phyloP scores from a whole-genome alignment of 2,888 invertebrate genomes.

The Dendrolimus pini region DNA sequence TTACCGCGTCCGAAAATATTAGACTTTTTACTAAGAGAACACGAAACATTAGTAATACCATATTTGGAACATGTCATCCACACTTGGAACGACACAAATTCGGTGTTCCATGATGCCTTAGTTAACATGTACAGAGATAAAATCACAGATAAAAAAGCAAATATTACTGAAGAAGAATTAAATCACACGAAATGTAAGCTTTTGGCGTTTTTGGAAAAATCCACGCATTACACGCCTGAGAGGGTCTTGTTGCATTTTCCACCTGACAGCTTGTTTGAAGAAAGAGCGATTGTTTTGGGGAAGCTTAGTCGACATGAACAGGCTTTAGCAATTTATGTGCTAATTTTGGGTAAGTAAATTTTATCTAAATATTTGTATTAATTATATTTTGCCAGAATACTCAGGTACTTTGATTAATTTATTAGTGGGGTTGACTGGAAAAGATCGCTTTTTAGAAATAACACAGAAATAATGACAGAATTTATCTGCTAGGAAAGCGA shows the following conservation, averaged over 20 bases:
- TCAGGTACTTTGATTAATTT: slow-evolving; percentile 1
- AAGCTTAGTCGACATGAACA: slow-evolving; percentile 94
- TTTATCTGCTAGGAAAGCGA: too few species aligned
- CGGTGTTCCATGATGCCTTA: slow-evolving; percentile 93
- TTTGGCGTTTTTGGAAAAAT: slow-evolving; percentile 87
- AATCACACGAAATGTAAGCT: slow-evolving; percentile 75
- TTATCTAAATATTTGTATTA: neutral
- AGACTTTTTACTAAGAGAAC: slow-evolving; percentile 90
- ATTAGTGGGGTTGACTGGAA: too few species aligned
- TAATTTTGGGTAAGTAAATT: slow-evolving; percentile 79
- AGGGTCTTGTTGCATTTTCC: slow-evolving; percentile 92
- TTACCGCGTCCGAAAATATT: slow-evolving; percentile 92
- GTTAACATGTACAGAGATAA: slow-evolving; percentile 93
- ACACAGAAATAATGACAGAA: neutral
- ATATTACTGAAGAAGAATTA: slow-evolving; percentile 49
- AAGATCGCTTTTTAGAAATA: neutral
- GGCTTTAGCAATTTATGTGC: slow-evolving; percentile 93
- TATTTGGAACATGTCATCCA: slow-evolving; percentile 97
- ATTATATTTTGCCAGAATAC: neutral
- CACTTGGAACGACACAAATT: slow-evolving; percentile 90
- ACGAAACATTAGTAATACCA: slow-evolving; percentile 88
- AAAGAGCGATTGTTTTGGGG: slow-evolving; percentile 95
- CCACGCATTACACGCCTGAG: slow-evolving; percentile 89
- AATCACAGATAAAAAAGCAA: slow-evolving; percentile 57
- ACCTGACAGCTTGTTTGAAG: slow-evolving; percentile 89